Evolutionary conservation across 2,797 vertebrate genomes (phyloP).

Genomic region (Octomys mimax): DNA sequence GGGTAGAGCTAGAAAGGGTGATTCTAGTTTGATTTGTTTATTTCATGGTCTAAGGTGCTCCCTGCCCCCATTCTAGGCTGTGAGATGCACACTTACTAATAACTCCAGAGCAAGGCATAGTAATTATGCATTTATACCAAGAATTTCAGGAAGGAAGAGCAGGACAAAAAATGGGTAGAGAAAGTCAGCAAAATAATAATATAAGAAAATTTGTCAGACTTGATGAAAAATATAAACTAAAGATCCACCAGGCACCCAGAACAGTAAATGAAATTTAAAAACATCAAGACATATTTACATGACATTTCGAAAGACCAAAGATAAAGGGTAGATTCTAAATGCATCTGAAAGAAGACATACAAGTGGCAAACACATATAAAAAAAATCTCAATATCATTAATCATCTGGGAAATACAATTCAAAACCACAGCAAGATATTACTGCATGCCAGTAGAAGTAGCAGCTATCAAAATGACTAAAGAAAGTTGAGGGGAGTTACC

Average conservation of each 20-base stretch:
- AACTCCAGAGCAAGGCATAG: conserved; percentile 5
- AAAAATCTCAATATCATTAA: background rate
- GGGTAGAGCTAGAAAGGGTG: background rate
- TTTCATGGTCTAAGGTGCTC: background rate
- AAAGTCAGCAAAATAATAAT: conserved; percentile 42
- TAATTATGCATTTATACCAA: conserved; percentile 34
- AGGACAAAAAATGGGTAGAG: background rate
- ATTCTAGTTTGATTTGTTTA: conserved; percentile 19
- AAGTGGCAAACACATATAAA: background rate
- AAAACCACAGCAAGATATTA: background rate
- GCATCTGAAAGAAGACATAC: background rate
- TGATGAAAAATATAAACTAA: conserved; percentile 49
- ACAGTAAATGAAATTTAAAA: background rate
- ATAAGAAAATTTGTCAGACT: background rate
- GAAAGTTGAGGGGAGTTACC: background rate
- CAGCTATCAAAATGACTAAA: background rate
- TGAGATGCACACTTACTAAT: conserved; percentile 47
- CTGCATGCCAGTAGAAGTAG: background rate
- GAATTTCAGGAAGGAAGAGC: conserved; percentile 41
- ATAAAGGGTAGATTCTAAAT: conserved; percentile 43
- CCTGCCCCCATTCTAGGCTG: background rate
- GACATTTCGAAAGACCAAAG: conserved; percentile 27
- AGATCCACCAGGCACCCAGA: background rate
- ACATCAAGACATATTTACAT: conserved; percentile 29
- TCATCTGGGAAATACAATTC: background rate